Percentiles rank a stretch among this genome's conserved stretches.
phyloP scores from a whole-genome alignment of 2,797 vertebrate genomes.

The Micropoecilia bifurca region DNA sequence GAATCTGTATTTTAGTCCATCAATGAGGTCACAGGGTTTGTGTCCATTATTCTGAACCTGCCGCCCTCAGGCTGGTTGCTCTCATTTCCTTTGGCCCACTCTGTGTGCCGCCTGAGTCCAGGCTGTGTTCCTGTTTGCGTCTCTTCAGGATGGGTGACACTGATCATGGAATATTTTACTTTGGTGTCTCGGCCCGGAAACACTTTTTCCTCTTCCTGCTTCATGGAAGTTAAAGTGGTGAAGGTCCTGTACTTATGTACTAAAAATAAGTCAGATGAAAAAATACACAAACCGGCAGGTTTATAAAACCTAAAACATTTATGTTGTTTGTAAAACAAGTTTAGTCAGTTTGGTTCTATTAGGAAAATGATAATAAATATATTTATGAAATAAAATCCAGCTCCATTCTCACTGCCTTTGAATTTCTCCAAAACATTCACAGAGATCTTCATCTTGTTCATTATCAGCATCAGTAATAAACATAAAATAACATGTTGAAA shows the following conservation, averaged over 20 bases:
- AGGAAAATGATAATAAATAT: not conserved
- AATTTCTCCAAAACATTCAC: not conserved
- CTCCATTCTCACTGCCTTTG: not conserved
- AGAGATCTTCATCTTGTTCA: not conserved
- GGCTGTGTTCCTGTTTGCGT: conserved; percentile 77
- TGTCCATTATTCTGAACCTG: conserved; percentile 25
- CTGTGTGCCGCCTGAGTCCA: conserved; percentile 34
- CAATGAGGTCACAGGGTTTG: conserved; percentile 28
- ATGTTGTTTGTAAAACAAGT: not conserved
- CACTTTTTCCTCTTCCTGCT: conserved; percentile 49
- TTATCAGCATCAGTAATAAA: not conserved
- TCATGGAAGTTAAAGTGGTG: not conserved
- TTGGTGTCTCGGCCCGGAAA: conserved; percentile 46
- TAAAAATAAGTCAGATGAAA: not conserved
- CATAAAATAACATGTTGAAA: not conserved
- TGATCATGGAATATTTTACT: conserved; percentile 53
- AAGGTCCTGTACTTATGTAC: not conserved
- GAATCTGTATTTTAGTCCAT: conserved; percentile 5
- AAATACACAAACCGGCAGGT: conserved; percentile 5
- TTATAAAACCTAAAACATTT: not conserved
- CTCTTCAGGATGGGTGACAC: conserved; percentile 56
- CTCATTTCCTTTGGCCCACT: conserved; percentile 70
- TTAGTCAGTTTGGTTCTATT: not conserved
- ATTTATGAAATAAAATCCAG: not conserved
- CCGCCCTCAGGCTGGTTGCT: conserved; percentile 42